These are phyloP conservation scores for Napeogenes inachia DNA, from an alignment of 2,888 invertebrate genomes.

Conservation along the genomic window DNA sequence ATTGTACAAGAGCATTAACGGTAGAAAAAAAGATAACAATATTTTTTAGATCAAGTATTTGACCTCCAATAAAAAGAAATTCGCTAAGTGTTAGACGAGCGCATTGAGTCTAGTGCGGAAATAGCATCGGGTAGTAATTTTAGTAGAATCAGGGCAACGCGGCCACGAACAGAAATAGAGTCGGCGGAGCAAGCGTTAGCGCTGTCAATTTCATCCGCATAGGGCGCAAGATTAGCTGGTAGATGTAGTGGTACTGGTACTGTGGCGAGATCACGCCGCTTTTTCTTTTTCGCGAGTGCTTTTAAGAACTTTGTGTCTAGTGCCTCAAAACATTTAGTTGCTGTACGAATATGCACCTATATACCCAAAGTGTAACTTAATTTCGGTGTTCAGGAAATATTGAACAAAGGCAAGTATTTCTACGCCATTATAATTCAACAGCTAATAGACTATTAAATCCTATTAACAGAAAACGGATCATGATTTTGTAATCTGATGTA, in stretches of 20 bases:
- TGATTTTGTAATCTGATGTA: slow-evolving; percentile 20
- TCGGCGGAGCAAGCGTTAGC: slow-evolving; percentile 59
- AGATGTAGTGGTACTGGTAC: slow-evolving; percentile 29
- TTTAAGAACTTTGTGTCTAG: slow-evolving; percentile 24
- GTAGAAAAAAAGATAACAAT: background rate
- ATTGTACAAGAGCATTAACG: background rate
- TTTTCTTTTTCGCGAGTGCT: slow-evolving; percentile 45
- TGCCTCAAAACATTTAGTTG: slow-evolving; percentile 27
- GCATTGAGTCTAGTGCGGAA: slow-evolving; percentile 70
- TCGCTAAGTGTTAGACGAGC: slow-evolving; percentile 56
- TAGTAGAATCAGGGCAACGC: slow-evolving; percentile 77
- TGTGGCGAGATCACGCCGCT: slow-evolving; percentile 14
- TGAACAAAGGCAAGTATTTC: slow-evolving; percentile 25
- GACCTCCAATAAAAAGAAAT: slow-evolving; percentile 32
- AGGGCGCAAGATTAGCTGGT: slow-evolving; percentile 67
- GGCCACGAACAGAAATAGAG: slow-evolving; percentile 74
- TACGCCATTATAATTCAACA: background rate
- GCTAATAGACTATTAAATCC: background rate
- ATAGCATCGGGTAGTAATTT: slow-evolving; percentile 75
- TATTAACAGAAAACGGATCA: background rate
- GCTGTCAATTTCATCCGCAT: slow-evolving; percentile 74
- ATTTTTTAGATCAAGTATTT: slow-evolving; percentile 8
- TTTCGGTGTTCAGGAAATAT: slow-evolving; percentile 26
- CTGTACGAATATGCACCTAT: slow-evolving; percentile 38
- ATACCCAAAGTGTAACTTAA: slow-evolving; percentile 34